These are phyloP conservation scores for Zoanthus sansibaricus DNA, from an alignment of 92 coral and sea anemone species.

Conservation along the genomic window DNA sequence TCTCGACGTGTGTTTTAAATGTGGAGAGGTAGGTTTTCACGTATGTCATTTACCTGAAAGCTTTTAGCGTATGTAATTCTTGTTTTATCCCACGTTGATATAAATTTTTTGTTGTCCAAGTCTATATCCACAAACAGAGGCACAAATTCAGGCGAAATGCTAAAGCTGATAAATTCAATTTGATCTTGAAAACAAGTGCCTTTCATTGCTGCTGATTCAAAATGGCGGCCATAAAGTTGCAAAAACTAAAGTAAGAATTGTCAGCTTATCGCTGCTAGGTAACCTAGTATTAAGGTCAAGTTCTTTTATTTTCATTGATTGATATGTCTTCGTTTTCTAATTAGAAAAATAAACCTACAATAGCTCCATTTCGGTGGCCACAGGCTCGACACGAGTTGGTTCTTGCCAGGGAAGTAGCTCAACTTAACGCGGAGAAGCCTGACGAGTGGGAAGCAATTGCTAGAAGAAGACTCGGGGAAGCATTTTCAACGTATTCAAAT, in stretches of 20 bases:
- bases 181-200: constrained; percentile 37
- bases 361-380: constrained; percentile 57
- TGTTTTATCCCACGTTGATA: constrained; percentile 59
- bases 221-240: constrained; percentile 49
- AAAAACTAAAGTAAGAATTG: constrained; percentile 28
- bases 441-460: constrained; percentile 54
- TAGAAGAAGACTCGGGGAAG: constrained; percentile 27
- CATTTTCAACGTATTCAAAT: constrained; percentile 48
- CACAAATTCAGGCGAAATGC: constrained; percentile 45
- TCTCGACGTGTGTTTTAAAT: constrained; percentile 48
- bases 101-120: constrained; percentile 36
- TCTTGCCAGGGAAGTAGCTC: constrained; percentile 25
- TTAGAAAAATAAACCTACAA: constrained; percentile 45
- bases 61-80: constrained; percentile 51
- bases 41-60: constrained; percentile 60
- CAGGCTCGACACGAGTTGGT: constrained; percentile 40
- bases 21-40: constrained; percentile 64
- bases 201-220: constrained; percentile 45
- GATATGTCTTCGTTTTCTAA: constrained; percentile 48
- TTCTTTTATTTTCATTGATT: constrained; percentile 36
- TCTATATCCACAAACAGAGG: constrained; percentile 46
- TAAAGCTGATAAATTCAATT: constrained; percentile 43
- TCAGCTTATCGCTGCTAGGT: constrained; percentile 46
- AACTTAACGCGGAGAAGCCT: constrained; percentile 46
- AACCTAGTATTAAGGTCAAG: constrained; percentile 38